These are phyloP conservation scores for Crax fasciolata DNA, from an alignment of 2,797 vertebrate genomes.

Conservation along the genomic window DNA sequence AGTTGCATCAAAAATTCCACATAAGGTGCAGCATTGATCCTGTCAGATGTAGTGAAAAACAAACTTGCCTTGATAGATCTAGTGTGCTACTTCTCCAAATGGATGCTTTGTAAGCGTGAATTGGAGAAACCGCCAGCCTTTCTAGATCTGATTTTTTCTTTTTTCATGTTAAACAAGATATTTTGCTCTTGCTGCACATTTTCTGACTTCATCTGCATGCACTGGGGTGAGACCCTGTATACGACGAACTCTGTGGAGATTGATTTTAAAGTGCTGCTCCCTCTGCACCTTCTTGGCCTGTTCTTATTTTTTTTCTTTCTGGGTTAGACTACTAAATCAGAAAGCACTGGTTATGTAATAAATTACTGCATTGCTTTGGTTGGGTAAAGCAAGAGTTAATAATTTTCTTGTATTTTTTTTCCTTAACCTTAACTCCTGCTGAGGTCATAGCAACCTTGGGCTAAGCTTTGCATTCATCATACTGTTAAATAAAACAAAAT, in stretches of 20 bases:
- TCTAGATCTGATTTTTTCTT: background rate
- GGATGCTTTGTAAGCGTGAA: background rate
- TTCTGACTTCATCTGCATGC: conserved; percentile 50
- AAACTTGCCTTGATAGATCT: background rate
- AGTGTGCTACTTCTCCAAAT: background rate
- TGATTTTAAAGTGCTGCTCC: background rate
- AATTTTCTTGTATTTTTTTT: conserved; percentile 83
- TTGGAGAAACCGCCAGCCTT: background rate
- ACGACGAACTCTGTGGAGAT: background rate
- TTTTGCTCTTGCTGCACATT: conserved; percentile 68
- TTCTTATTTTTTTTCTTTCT: conserved; percentile 60
- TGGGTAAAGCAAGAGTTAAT: conserved; percentile 88
- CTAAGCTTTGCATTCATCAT: conserved; percentile 84
- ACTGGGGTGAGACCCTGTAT: background rate
- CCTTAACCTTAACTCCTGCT: conserved; percentile 84
- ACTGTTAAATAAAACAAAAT: conserved; percentile 80
- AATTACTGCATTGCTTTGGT: conserved; percentile 87
- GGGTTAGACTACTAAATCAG: conserved; percentile 79
- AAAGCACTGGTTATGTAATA: conserved; percentile 90
- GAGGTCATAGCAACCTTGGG: conserved; percentile 83
- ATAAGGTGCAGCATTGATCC: background rate
- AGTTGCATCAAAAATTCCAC: background rate
- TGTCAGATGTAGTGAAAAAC: background rate
- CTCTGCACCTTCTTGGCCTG: conserved; percentile 23
- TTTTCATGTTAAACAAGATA: background rate